Evolutionary conservation across 2,888 invertebrate genomes (phyloP).

Genomic region (Ophion obscuratus): DNA sequence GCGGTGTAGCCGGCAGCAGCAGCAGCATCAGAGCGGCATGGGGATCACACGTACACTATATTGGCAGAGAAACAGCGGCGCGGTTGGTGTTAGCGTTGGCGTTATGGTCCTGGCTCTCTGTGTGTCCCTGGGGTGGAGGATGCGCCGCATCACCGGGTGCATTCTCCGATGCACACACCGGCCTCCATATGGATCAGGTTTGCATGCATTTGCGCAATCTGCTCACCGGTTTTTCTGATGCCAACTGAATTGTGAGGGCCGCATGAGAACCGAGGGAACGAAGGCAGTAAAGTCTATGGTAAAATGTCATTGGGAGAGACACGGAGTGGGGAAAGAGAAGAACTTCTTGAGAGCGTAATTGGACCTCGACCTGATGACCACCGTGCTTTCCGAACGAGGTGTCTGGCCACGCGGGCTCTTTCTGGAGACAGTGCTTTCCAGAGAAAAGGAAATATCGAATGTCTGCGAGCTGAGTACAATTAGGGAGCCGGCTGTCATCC

Average conservation of each 20-base stretch:
- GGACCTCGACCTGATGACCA: no score
- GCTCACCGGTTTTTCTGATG: neutral
- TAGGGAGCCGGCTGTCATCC: no score
- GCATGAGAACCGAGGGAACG: neutral
- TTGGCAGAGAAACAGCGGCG: slow-evolving; percentile 33
- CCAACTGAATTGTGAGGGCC: neutral
- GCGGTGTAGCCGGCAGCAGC: slow-evolving; percentile 59
- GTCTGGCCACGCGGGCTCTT: no score
- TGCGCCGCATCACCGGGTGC: neutral
- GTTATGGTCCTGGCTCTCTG: neutral
- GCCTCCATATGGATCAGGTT: neutral
- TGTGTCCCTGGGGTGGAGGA: neutral
- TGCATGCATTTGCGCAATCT: neutral
- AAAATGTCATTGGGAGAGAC: neutral
- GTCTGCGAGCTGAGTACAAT: no score
- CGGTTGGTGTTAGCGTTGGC: slow-evolving; percentile 42
- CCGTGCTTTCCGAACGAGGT: no score
- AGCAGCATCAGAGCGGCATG: slow-evolving; percentile 32
- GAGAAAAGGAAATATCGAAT: no score
- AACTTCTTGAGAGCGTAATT: neutral
- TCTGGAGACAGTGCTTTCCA: no score
- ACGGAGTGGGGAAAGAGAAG: neutral
- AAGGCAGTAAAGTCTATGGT: neutral
- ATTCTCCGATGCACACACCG: neutral
- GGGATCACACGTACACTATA: slow-evolving; percentile 10